phyloP scores from a whole-genome alignment of 2,888 invertebrate genomes.

The Nemapogon koenigi region DNA sequence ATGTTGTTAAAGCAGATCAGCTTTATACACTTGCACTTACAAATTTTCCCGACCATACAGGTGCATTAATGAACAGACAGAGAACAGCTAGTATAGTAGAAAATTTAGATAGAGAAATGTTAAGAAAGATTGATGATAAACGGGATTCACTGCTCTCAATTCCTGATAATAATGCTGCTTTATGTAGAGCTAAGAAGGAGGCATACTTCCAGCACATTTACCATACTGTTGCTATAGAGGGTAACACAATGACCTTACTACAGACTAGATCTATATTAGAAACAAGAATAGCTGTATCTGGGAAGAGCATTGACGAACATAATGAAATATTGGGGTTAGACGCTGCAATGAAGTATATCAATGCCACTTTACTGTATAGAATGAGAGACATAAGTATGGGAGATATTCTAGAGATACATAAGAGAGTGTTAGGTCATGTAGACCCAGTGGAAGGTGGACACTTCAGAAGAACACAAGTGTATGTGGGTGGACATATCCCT shows the following conservation, averaged over 20 bases:
- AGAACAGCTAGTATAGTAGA: slow-evolving; percentile 90
- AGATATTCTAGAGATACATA: slow-evolving; percentile 92
- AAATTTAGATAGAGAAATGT: slow-evolving; percentile 81
- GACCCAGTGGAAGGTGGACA: slow-evolving; percentile 92
- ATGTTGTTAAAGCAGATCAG: slow-evolving; percentile 89
- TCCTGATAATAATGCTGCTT: slow-evolving; percentile 79
- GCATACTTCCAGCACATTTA: slow-evolving; percentile 96
- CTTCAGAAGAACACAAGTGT: slow-evolving; percentile 89
- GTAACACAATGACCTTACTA: slow-evolving; percentile 93
- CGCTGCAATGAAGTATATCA: slow-evolving; percentile 92
- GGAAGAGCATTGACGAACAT: slow-evolving; percentile 95
- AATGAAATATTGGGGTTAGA: slow-evolving; percentile 96
- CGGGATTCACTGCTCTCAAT: slow-evolving; percentile 81
- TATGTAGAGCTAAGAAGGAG: slow-evolving; percentile 90
- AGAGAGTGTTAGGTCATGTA: slow-evolving; percentile 91
- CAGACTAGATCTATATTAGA: slow-evolving; percentile 93
- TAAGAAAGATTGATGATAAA: slow-evolving; percentile 83
- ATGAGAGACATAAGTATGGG: slow-evolving; percentile 79
- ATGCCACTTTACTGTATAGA: slow-evolving; percentile 79
- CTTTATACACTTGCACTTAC: slow-evolving; percentile 86
- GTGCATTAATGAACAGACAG: slow-evolving; percentile 80
- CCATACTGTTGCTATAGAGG: slow-evolving; percentile 97
- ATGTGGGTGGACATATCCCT: slow-evolving; percentile 94
- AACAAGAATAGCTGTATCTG: slow-evolving; percentile 76
- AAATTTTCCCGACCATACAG: slow-evolving; percentile 82